Evolutionary conservation across 1,140 invertebrate genomes (phyloP), one percentile per base, ranked within the genome.

Genomic region (Hetaerina americana): DNA sequence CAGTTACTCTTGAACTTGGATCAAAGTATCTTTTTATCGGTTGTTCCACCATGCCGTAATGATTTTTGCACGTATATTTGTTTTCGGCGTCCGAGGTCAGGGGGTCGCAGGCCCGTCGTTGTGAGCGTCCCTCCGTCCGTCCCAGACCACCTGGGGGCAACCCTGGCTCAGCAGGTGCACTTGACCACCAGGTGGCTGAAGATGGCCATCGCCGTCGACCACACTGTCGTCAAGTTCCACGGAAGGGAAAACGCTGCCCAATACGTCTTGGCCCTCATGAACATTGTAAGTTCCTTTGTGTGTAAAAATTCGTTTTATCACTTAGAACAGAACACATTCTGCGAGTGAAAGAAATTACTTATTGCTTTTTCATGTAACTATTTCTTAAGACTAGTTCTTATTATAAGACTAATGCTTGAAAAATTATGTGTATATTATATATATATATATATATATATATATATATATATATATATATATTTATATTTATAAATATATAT

Each of bases 211-310:
- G 88, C 86, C 12, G 87, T 87, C 24, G 90, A 91, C 79, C 83
- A 88, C 76, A 87, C 87, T 0, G 85, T 91, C 73, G 82, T 90
- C 72, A 81, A 86, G 70, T 91, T 90, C 79, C 88, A 92, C 76
- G 88, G 88, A 8, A 82, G 82, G 73, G 83, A 85, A 66, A 81
- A 86, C 75, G 85, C 90, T 15, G 85, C 87, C 76, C 86, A 89
- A 73, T 92, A 92, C 78, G 84, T 92, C 73, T 81, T 92, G 71
- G 87, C 89, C 2, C 83, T 91, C 70, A 85, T 92, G 82, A 92
- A 91, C 77, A 92, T 92, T 73, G 90, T 91, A 84, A 88, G 85
- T 83, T n/a, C n/a, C n/a, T n/a, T n/a, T n/a, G n/a, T n/a, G n/a
- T n/a, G n/a, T n/a, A n/a, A n/a, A n/a, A n/a, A n/a, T n/a, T n/a